Conservation (phyloP, 1,140 invertebrate genomes). For the Nebria ingens region DNA sequence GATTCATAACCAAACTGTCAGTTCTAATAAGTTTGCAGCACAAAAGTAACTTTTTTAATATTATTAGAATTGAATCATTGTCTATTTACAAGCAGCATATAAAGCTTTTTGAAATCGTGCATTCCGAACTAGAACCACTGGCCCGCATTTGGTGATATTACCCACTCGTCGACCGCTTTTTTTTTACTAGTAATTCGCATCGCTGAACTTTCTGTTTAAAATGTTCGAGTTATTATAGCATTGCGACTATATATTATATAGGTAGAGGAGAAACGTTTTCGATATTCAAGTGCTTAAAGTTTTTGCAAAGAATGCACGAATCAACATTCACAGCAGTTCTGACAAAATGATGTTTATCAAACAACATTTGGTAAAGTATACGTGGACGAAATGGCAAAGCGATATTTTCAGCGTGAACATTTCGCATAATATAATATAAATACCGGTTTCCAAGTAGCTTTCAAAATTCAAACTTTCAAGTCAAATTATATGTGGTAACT, state of each 20-base stretch:
- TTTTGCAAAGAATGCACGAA: not conserved
- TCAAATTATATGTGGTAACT: not conserved
- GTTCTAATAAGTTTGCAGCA: no score
- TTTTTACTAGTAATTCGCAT: not conserved
- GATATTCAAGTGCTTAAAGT: not conserved
- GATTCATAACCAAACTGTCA: no score
- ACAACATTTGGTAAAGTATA: no score
- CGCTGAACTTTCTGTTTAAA: no score
- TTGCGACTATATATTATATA: no score
- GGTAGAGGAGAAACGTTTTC: not conserved
- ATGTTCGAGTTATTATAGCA: no score
- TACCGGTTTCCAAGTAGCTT: not conserved
- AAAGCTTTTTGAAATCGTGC: no score
- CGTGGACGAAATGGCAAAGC: not conserved
- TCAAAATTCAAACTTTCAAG: not conserved
- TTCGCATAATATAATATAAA: not conserved
- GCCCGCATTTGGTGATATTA: not conserved
- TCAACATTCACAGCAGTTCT: not conserved
- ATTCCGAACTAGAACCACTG: no score
- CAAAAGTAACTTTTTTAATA: no score
- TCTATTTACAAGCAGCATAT: no score
- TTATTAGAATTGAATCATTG: no score
- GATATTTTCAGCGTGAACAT: not conserved
- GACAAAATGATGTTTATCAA: constrained; percentile 3
- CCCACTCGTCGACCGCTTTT: no score